Conservation (phyloP, 2,888 invertebrate genomes). For the Acanthoscelides obtectus region DNA sequence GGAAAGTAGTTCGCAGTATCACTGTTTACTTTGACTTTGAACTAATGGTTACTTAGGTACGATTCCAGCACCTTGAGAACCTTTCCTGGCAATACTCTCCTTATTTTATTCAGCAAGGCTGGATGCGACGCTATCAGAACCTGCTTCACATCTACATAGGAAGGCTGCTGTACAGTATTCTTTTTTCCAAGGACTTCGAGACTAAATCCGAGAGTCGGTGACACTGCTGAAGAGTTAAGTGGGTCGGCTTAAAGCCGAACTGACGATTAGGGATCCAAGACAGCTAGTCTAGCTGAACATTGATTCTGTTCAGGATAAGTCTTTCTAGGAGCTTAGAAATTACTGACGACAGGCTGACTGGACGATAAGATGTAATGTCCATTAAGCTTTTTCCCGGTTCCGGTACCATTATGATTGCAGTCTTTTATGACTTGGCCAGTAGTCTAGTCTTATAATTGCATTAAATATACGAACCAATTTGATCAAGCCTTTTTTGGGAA, state of each 20-base stretch:
- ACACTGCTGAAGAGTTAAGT: background rate
- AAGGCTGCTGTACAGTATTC: constrained; percentile 2
- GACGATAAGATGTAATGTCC: background rate
- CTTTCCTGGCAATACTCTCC: background rate
- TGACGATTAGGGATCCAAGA: constrained; percentile 2
- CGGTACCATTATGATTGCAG: constrained; percentile 4
- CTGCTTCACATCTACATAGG: constrained; percentile 2
- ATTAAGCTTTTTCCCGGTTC: background rate
- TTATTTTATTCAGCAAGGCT: background rate
- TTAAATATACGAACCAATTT: background rate
- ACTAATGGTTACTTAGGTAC: background rate
- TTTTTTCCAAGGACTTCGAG: background rate
- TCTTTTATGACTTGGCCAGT: background rate
- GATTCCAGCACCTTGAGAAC: background rate
- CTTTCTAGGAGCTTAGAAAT: constrained; percentile 7
- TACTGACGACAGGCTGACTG: constrained; percentile 3
- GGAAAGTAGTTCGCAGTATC: background rate
- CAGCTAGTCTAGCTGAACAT: background rate
- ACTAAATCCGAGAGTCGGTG: background rate
- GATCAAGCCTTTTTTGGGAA: constrained; percentile 1
- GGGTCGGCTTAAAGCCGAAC: constrained; percentile 1
- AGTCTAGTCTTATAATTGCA: background rate
- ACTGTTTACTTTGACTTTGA: background rate
- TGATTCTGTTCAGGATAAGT: constrained; percentile 1
- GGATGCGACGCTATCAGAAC: background rate